phyloP scores from a whole-genome alignment of 1,140 invertebrate species.

The Antheraea mylitta region DNA sequence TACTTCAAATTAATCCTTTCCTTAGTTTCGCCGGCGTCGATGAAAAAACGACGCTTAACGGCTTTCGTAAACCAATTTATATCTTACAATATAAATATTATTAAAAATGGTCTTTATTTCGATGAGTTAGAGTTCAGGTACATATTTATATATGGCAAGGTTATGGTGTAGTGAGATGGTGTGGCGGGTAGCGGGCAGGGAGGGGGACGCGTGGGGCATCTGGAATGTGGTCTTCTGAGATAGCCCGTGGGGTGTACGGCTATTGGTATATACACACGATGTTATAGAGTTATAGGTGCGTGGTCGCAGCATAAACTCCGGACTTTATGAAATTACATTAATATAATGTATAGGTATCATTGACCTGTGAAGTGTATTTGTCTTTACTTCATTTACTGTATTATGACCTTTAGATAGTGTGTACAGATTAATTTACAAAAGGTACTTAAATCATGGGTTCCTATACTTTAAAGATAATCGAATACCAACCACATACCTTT shows the following conservation, averaged over 20 bases:
- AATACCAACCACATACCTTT: too few species aligned
- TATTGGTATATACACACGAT: slow-evolving; percentile 44
- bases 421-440: too few species aligned
- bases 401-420: too few species aligned
- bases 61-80: slow-evolving; percentile 26
- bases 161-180: slow-evolving; percentile 31
- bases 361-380: background rate
- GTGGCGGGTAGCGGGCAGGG: slow-evolving; percentile 29
- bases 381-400: too few species aligned
- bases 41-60: slow-evolving; percentile 58
- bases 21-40: slow-evolving; percentile 49
- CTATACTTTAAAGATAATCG: too few species aligned
- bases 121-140: slow-evolving; percentile 17
- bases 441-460: too few species aligned
- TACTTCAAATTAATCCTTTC: slow-evolving; percentile 71
- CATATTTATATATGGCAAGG: slow-evolving; percentile 22
- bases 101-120: slow-evolving; percentile 20
- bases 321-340: slow-evolving; percentile 14
- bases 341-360: background rate
- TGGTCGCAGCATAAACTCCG: slow-evolving; percentile 34
- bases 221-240: slow-evolving; percentile 70
- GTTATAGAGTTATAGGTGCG: slow-evolving; percentile 41
- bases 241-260: slow-evolving; percentile 65
- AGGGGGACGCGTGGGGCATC: slow-evolving; percentile 44
- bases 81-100: slow-evolving; percentile 9